A percentile compares a stretch with the other conserved stretches of the same genome.
phyloP scores from a whole-genome alignment of 2,888 invertebrate species.

The Epirrhoe alternata region DNA sequence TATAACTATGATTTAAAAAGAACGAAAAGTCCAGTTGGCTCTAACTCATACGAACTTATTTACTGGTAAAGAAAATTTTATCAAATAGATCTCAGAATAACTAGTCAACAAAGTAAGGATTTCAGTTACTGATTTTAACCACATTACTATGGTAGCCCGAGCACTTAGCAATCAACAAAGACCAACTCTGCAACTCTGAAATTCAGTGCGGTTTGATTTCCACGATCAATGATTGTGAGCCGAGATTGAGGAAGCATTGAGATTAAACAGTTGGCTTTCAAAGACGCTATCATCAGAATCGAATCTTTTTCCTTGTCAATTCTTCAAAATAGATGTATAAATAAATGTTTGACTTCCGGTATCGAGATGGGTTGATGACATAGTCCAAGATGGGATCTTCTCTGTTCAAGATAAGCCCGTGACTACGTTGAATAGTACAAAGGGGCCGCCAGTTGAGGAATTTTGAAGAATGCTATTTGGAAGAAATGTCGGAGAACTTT shows the following conservation, averaged over 20 bases:
- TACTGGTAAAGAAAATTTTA: neutral
- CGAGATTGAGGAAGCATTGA: neutral
- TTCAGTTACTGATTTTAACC: neutral
- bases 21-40: no score
- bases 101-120: neutral
- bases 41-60: no score
- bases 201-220: constrained; percentile 4
- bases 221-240: neutral
- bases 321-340: neutral
- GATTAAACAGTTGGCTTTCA: neutral
- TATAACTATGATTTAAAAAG: no score
- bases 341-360: neutral
- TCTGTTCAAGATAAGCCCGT: neutral
- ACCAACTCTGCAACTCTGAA: constrained; percentile 5
- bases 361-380: neutral
- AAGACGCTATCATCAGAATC: neutral
- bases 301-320: neutral
- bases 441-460: neutral
- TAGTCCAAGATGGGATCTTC: neutral
- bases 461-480: neutral
- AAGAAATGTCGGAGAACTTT: neutral
- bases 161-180: constrained; percentile 12
- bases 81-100: neutral
- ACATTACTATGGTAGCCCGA: neutral
- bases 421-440: neutral